Evolutionary conservation across 2,113 vertebrate species (phyloP).

Genomic region (Gasterosteus nipponicus): DNA sequence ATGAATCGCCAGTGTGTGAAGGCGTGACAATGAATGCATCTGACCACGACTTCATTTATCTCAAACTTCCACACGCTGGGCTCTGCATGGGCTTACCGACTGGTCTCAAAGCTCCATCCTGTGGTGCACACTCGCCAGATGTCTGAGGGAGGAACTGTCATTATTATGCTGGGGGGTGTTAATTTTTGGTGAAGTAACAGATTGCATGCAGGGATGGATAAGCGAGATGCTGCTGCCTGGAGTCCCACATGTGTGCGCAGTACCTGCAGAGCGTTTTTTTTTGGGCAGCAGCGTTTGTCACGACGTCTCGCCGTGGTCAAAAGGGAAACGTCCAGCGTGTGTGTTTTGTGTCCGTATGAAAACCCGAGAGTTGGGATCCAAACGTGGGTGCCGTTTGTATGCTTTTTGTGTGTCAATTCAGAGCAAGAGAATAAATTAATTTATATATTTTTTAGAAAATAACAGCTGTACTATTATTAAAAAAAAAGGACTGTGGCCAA

Average conservation of each 20-base stretch:
- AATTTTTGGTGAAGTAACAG: not conserved
- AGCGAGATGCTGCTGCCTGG: conserved; percentile 23
- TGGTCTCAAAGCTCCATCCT: conserved; percentile 14
- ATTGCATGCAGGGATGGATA: conserved; percentile 24
- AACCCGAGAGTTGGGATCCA: conserved; percentile 52
- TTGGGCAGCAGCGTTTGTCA: conserved; percentile 7
- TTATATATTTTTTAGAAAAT: conserved; percentile 81
- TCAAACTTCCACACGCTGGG: conserved; percentile 13
- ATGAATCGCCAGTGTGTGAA: conserved; percentile 31
- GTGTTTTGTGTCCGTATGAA: conserved; percentile 64
- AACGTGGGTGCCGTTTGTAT: conserved; percentile 71
- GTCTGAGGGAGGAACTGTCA: not conserved
- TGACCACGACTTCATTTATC: conserved; percentile 47
- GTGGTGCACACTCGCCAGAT: conserved; percentile 4
- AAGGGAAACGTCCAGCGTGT: conserved; percentile 69
- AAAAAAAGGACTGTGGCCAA: conserved; percentile 65
- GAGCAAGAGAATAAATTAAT: conserved; percentile 75
- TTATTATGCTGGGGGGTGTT: not conserved
- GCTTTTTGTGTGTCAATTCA: conserved; percentile 70
- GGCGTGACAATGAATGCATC: conserved; percentile 8
- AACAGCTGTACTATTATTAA: conserved; percentile 69
- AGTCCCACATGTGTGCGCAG: not conserved
- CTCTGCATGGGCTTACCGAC: not conserved
- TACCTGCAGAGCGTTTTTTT: not conserved
- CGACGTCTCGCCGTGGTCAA: conserved; percentile 51